Conservation (phyloP, 1,140 invertebrate species). For the Bombus sylvicola region DNA sequence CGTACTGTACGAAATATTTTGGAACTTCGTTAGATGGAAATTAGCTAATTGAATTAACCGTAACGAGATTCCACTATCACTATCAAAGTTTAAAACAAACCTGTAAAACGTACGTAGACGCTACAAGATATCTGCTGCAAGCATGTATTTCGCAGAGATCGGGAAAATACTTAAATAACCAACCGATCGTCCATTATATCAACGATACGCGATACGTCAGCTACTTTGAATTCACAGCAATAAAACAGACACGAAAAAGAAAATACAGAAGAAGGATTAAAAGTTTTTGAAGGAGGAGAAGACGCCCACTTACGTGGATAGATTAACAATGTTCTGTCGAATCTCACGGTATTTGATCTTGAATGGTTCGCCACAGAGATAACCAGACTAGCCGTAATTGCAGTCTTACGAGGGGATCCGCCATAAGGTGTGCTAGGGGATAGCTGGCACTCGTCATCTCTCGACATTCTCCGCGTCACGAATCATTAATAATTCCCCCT, state of each 20-base stretch:
- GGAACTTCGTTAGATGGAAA: too few species aligned
- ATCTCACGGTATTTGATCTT: neutral
- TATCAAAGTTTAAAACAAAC: too few species aligned
- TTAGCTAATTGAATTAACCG: too few species aligned
- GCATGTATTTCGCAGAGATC: too few species aligned
- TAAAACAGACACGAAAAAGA: too few species aligned
- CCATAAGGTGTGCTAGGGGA: neutral
- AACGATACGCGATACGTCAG: too few species aligned
- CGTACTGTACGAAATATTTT: too few species aligned
- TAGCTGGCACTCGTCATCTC: conserved; percentile 28
- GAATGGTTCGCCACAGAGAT: neutral
- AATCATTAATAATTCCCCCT: conserved; percentile 48
- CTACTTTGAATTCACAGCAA: too few species aligned
- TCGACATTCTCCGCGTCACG: neutral
- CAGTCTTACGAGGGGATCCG: conserved; percentile 1
- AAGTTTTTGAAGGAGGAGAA: neutral
- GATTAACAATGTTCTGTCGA: neutral
- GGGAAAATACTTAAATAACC: too few species aligned
- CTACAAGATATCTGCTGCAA: neutral
- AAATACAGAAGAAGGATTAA: neutral
- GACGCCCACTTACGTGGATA: neutral
- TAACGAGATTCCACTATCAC: too few species aligned
- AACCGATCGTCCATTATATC: too few species aligned
- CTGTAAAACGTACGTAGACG: too few species aligned
- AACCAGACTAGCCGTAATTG: conserved; percentile 1